Base-by-base conservation (phyloP, 2,888 invertebrate species). In the Teleiodes luculella region DNA sequence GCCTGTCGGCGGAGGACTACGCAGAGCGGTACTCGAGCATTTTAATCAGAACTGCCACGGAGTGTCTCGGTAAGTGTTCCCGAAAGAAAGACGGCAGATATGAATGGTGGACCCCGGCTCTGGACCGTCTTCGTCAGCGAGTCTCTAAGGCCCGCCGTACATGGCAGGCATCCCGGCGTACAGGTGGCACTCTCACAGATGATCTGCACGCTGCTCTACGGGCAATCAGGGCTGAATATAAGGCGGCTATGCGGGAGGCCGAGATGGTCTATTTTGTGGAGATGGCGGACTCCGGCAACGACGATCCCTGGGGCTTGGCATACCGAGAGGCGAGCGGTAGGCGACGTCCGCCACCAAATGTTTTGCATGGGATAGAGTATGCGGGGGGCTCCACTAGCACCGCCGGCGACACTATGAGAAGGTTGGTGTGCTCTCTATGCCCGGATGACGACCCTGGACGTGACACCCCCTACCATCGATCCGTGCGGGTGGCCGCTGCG, bases 401-500 rank as follows among this genome's bases (percentile, higher is more conserved):
- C 6, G 53, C 57, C 0, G 58, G 37, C 0, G 55, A 39, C 3
- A 58, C 69, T 0, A 65, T 65, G 61, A 8, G 3, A 0, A 35
- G 41, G 0, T 45, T 73, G 1, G 28, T 73, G 1, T 0, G 1
- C 0, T 53, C 64, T 0, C 52, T 74, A 1, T 75, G 66, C 33
- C 73, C 69, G 0, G 73, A 71, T 28, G 71, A 72, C n/a, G 54
- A 61, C 2, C n/a, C 6, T 33, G 33, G 33, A 8, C 3, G 33
- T 6, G 33, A 73, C 52, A 28, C 65, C 0, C 13, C 3, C 0
- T 64, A 67, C 14, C 74, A 73, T 45, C 1, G 46, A 1, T 39
- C 41, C 10, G 62, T 74, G 1, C 55, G 68, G 0, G 0, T 61
- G 0, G 31, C 39, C 13, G 70, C 69, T 0, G 56, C 65, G 3